Evolutionary conservation across 2,113 vertebrate species (phyloP), one percentile per base, ranked within the genome.

Genomic region (Chaenogobius annularis): DNA sequence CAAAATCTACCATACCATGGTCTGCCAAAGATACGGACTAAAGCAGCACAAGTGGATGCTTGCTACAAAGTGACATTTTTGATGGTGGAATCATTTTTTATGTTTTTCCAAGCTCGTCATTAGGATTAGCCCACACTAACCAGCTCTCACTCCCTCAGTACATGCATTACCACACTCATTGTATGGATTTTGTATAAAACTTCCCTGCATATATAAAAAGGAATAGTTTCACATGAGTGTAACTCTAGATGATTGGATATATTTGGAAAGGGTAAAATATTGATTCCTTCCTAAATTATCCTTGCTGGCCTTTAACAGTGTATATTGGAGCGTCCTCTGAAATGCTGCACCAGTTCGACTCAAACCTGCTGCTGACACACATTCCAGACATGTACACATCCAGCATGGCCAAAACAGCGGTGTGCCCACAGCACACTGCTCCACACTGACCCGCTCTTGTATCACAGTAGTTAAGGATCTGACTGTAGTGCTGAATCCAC

Each of bases 311-410:
- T 83, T 87, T 84, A 62, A 63, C 58, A 19, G 72, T 47, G 13
- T 66, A 43, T 68, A 65, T 31, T 58, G 77, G 66, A 35, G 68
- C 69, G 74, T 66, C 17, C 74, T 70, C 80, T 83, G 86, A 69
- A 75, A 86, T 73, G 77, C 83, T 66, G 75, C 83, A 81, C 84
- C 77, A 22, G 77, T 54, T 74, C 8, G 19, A 78, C 87, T 68
- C 65, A 10, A 78, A 85, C 62, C 66, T 76, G 80, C 80, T 74
- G 82, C 85, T 83, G 63, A 0, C 44, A 85, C 81, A 83, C 83
- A 88, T 88, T 88, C 84, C 74, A 64, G 83, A 76, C 86, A 85
- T 81, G 84, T 75, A 58, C 82, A 63, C 82, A 75, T 71, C 77
- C 55, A 73, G 85, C 78, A 78, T 83, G 80, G 68, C 72, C 37